Conservation (phyloP, 2,888 invertebrate species). For the Nephrocerus scutellatus region DNA sequence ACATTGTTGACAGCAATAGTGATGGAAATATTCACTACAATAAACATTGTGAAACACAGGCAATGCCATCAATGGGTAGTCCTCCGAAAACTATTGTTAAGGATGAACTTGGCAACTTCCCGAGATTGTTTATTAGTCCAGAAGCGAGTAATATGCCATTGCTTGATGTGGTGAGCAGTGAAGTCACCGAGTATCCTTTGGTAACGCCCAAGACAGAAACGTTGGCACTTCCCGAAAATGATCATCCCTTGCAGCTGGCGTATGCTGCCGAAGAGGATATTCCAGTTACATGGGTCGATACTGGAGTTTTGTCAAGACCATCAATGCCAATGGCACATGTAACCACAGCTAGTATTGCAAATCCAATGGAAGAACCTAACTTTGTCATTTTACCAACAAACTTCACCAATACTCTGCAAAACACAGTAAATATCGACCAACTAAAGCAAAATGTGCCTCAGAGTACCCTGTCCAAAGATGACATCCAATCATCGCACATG, state of each 20-base stretch:
- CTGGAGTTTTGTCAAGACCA: slow-evolving; percentile 58
- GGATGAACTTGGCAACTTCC: too few relatives aligned
- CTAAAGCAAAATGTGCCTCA: too few relatives aligned
- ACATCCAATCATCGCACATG: too few relatives aligned
- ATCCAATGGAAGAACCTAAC: slow-evolving; percentile 45
- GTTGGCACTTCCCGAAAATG: slow-evolving; percentile 39
- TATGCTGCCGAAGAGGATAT: slow-evolving; percentile 69
- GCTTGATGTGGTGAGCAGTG: background rate
- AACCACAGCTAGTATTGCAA: slow-evolving; percentile 46
- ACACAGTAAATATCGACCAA: background rate
- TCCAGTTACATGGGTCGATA: slow-evolving; percentile 69
- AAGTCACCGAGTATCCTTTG: background rate
- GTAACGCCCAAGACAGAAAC: slow-evolving; percentile 28
- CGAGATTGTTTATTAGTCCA: too few relatives aligned
- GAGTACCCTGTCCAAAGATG: too few relatives aligned
- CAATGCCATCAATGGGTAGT: background rate
- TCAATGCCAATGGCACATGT: slow-evolving; percentile 55
- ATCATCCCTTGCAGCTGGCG: slow-evolving; percentile 63
- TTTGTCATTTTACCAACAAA: slow-evolving; percentile 42
- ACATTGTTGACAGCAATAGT: slow-evolving; percentile 23
- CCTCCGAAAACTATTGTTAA: too few relatives aligned
- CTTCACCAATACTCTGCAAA: slow-evolving; percentile 25
- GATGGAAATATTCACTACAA: slow-evolving; percentile 13
- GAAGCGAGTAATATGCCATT: too few relatives aligned
- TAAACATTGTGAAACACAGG: background rate